A percentile compares a stretch with the other conserved stretches of the same genome.
phyloP scores from a whole-genome alignment of 2,113 vertebrate genomes.

The Clinocottus analis region DNA sequence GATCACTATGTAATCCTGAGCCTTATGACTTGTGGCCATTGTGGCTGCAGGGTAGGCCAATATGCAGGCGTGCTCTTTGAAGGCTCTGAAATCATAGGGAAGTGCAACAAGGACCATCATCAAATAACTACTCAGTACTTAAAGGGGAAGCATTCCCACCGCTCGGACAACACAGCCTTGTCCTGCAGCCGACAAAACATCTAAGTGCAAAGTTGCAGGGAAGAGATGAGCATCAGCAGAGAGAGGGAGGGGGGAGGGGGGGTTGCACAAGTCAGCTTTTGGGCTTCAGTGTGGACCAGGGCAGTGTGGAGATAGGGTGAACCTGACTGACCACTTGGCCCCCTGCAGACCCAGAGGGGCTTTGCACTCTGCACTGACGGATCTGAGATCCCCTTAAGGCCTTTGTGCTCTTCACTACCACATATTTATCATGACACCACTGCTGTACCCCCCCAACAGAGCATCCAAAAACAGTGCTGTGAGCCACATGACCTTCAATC shows the following conservation, averaged over 20 bases:
- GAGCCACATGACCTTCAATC: neutral
- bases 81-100: conserved; percentile 86
- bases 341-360: conserved; percentile 34
- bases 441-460: neutral
- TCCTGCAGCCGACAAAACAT: conserved; percentile 66
- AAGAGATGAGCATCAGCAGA: conserved; percentile 43
- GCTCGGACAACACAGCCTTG: conserved; percentile 70
- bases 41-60: conserved; percentile 65
- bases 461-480: neutral
- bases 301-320: conserved; percentile 83
- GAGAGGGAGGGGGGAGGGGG: conserved; percentile 14
- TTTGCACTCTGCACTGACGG: conserved; percentile 32
- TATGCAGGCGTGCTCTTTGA: conserved; percentile 80
- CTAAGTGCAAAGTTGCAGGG: conserved; percentile 68
- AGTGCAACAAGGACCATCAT: conserved; percentile 82
- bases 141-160: conserved; percentile 81
- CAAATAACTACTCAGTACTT: conserved; percentile 83
- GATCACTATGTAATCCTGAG: conserved; percentile 63
- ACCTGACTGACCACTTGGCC: conserved; percentile 55
- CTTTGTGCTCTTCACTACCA: too few relatives aligned
- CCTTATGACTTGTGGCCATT: conserved; percentile 65
- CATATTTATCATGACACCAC: neutral
- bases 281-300: conserved; percentile 84
- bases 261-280: conserved; percentile 55
- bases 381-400: conserved; percentile 1